Base-by-base conservation (phyloP, 2,888 invertebrate species). In the Rhagophthalmus giganteus region DNA sequence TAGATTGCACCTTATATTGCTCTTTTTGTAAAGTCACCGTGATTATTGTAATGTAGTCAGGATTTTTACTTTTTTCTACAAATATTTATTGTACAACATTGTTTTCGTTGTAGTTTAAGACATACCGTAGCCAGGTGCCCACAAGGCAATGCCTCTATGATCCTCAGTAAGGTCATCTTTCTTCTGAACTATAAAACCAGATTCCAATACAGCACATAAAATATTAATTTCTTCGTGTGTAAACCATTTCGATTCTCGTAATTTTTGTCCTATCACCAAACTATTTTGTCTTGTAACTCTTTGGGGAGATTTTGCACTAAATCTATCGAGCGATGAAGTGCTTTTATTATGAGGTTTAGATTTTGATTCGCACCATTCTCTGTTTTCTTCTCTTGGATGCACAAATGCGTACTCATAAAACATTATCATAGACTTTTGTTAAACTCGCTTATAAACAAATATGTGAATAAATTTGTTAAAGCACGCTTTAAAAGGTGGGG, bases 191-290 rank as follows among this genome's bases (percentile, higher is more conserved):
- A 87, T 82, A 74, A 87, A 87, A 45, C 87, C 87, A 28, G 84
- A 80, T 73, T 86, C 85, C 65, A 86, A 79, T 48, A 86, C 86
- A 44, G 86, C 84, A 72, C 85, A 85, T 60, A 87, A 78, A 62
- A 86, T 83, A 64, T 83, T 82, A 68, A 83, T 80, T 75, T 87
- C 86, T 63, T 84, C 83, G 60, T 83, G 81, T 60, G 80, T 81
- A 70, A 87, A 86, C 87, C 87, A 87, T 78, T 87, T 87, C 55
- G 85, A 84, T 70, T 86, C 86, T 57, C 86, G 78, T 60, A 86
- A 76, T 68, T 86, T 86, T 70, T 86, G 86, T 54, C 85, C 85
- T 35, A 85, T 83, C 26, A 86, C 84, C 38, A 84, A 83, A 54
- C 84, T 84, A 54, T 81, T 81, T 71, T 82, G 81, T 55, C 79